Conservation (phyloP, 2,797 vertebrate species). For the Sebastes itinus region DNA sequence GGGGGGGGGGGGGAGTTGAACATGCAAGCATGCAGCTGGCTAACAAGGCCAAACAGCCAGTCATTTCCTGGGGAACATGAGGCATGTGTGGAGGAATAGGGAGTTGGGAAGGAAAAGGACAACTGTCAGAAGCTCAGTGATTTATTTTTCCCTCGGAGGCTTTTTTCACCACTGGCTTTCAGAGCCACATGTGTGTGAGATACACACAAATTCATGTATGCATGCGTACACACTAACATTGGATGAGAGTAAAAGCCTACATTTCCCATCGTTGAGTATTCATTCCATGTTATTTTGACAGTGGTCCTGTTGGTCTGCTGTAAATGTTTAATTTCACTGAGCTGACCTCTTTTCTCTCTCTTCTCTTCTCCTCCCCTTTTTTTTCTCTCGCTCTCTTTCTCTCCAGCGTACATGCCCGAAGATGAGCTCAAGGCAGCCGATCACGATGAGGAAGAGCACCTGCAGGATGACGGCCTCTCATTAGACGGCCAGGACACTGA, state of each 20-base stretch:
- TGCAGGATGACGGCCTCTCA: constrained; percentile 92
- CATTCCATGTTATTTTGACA: constrained; percentile 73
- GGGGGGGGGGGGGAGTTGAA: constrained; percentile 30
- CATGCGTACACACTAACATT: constrained; percentile 56
- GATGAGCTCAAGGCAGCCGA: constrained; percentile 95
- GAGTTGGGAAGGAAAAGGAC: constrained; percentile 79
- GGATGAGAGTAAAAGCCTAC: constrained; percentile 70
- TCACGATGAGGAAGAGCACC: constrained; percentile 89
- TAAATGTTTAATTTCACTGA: constrained; percentile 78
- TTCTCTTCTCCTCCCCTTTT: constrained; percentile 36
- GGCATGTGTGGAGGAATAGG: constrained; percentile 75
- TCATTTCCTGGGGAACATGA: constrained; percentile 79
- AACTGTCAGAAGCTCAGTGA: constrained; percentile 80
- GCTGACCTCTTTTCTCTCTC: constrained; percentile 72
- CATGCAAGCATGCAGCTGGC: constrained; percentile 75
- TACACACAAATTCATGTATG: constrained; percentile 66
- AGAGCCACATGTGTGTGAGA: constrained; percentile 76
- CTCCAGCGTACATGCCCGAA: constrained; percentile 96
- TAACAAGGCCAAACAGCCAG: constrained; percentile 82
- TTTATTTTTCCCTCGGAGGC: constrained; percentile 80
- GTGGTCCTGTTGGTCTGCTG: constrained; percentile 69
- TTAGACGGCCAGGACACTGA: constrained; percentile 92
- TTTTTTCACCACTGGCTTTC: constrained; percentile 78
- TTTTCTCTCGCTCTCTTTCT: constrained; percentile 66
- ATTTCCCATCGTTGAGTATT: constrained; percentile 68